Evolutionary conservation across 2,888 invertebrate species (phyloP).

Genomic region (Opisthograptis luteolata): DNA sequence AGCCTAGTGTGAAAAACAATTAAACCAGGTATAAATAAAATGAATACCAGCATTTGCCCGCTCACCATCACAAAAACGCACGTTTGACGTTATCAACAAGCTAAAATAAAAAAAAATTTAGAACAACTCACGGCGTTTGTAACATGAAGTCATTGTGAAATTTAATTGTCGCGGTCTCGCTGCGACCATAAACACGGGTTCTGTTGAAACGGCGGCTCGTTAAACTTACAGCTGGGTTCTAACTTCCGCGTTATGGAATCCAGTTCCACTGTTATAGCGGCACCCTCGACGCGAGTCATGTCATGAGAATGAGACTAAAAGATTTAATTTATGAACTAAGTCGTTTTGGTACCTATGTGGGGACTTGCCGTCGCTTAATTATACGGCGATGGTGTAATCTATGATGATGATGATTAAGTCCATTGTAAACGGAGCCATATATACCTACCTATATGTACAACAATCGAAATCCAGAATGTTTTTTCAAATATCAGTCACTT

Average conservation of each 20-base stretch:
- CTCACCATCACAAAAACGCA: too few species aligned
- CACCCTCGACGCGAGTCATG: slow-evolving; percentile 14
- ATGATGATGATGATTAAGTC: too few species aligned
- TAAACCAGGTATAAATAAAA: too few species aligned
- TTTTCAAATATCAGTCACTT: too few species aligned
- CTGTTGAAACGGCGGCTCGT: slow-evolving; percentile 52
- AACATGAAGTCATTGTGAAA: slow-evolving; percentile 35
- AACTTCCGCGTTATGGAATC: slow-evolving; percentile 50
- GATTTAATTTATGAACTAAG: slow-evolving; percentile 12
- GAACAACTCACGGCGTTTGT: slow-evolving; percentile 11
- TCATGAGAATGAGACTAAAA: background rate
- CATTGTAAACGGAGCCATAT: too few species aligned
- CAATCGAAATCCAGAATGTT: too few species aligned
- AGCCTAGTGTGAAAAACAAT: too few species aligned
- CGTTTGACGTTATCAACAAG: slow-evolving; percentile 1
- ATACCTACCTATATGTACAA: too few species aligned
- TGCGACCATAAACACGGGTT: slow-evolving; percentile 51
- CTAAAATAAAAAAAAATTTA: slow-evolving; percentile 9
- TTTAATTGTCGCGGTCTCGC: slow-evolving; percentile 51
- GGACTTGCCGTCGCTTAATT: too few species aligned
- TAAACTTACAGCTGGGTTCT: slow-evolving; percentile 53
- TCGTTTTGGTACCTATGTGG: too few species aligned
- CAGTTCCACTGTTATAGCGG: slow-evolving; percentile 22
- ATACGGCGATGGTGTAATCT: too few species aligned
- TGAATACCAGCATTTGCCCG: too few species aligned